These are phyloP conservation scores for Dipus sagitta DNA, from an alignment of 2,797 vertebrate species.

Conservation along the genomic window DNA sequence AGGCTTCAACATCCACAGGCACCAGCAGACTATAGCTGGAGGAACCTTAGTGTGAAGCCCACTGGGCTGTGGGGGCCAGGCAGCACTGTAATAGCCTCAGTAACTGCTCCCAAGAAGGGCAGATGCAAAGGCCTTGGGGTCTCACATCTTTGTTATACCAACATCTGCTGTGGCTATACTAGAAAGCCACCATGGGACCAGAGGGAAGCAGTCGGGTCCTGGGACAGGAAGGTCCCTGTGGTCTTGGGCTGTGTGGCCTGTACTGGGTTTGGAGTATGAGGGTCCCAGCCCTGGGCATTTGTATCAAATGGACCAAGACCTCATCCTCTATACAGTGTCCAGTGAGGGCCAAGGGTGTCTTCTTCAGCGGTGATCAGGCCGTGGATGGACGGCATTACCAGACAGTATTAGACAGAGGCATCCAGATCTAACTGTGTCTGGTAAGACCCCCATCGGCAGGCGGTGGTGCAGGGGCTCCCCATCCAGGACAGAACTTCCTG, in stretches of 20 bases:
- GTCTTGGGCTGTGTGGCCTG: background rate
- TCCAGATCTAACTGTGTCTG: constrained; percentile 99
- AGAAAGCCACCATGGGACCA: background rate
- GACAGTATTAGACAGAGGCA: constrained; percentile 99
- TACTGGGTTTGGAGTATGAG: background rate
- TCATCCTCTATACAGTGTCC: background rate
- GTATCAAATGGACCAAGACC: accelerated
- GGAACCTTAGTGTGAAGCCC: background rate
- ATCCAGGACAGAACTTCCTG: background rate
- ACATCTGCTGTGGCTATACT: background rate
- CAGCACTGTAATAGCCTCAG: background rate
- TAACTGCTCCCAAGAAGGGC: background rate
- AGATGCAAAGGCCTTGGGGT: accelerated
- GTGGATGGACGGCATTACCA: constrained; percentile 99
- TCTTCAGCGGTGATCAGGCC: constrained; percentile 85
- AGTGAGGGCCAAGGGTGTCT: background rate
- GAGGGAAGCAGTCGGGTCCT: background rate
- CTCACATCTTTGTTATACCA: background rate
- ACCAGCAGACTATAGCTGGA: background rate
- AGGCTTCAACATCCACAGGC: background rate
- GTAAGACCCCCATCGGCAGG: constrained; percentile 98
- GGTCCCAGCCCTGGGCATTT: background rate
- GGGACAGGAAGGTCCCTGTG: background rate
- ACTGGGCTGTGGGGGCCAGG: background rate
- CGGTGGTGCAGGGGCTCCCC: constrained; percentile 52